Conservation (phyloP, 2,113 vertebrate species). For the Bolborhynchus lineola region DNA sequence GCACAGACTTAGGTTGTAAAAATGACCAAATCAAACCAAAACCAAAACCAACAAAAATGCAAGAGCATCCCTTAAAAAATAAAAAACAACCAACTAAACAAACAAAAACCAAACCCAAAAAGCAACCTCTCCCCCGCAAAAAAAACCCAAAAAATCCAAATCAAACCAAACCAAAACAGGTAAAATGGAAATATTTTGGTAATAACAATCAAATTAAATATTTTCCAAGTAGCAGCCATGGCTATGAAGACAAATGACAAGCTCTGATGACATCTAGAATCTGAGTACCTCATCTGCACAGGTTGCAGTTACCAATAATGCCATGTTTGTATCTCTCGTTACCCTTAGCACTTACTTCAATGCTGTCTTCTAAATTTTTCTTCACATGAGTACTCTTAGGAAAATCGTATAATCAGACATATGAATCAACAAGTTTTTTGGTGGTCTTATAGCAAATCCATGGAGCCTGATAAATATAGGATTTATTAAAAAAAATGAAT, state of each 20-base stretch:
- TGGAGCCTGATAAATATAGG: neutral
- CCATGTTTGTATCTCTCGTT: neutral
- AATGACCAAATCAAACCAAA: neutral
- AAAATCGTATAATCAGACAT: neutral
- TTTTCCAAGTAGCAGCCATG: neutral
- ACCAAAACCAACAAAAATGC: neutral
- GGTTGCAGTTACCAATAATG: neutral
- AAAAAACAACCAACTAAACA: fast-evolving
- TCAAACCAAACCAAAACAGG: neutral
- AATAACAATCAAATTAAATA: neutral
- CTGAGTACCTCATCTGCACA: neutral
- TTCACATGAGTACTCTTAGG: neutral
- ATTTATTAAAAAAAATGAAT: neutral
- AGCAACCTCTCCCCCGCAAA: neutral
- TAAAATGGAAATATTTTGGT: neutral
- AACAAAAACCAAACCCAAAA: neutral
- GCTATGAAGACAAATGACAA: neutral
- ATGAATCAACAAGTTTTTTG: neutral
- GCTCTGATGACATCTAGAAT: fast-evolving
- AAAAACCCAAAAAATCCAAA: neutral
- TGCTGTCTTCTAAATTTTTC: neutral
- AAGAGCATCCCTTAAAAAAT: neutral
- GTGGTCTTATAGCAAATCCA: neutral
- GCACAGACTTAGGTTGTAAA: neutral
- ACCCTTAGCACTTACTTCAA: neutral